Evolutionary conservation across 2,113 vertebrate genomes (phyloP), one percentile per base, ranked within the genome.

Genomic region (Takifugu flavidus): DNA sequence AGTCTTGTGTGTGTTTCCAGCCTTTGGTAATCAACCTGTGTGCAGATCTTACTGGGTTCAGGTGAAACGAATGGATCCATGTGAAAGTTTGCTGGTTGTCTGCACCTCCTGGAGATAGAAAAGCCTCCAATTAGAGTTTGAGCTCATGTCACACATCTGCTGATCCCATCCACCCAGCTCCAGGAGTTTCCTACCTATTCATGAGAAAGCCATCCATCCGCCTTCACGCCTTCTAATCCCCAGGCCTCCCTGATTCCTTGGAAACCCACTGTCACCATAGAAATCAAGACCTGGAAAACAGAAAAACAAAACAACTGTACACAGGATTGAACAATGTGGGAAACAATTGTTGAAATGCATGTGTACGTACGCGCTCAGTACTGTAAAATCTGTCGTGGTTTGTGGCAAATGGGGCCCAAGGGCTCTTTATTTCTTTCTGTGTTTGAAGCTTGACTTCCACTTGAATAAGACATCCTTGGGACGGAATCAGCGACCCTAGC

Each of bases 181-280:
- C 78, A 81, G 85, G 85, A 91, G 84, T 90, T 87, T 88, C 86
- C 83, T 90, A 89, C 88, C 88, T 91, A 87, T 90, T 89, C 86
- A 88, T 87, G 90, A 91, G 87, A 91, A 89, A 89, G 84, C 84
- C 87, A 90, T 87, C 86, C 79, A 75, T 88, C 79, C 68, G 71
- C 83, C 74, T 88, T 91, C 85, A 85, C 80, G 80, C 86, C 86
- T 89, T 79, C 78, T 86, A 89, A 89, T 91, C 89, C 89, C 87
- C 73, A 74, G 72, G 88, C 86, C 85, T 86, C 88, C 81, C 83
- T 88, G 88, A 87, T 89, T 89, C 88, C 84, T 84, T 82, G 82
- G 87, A 91, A 90, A 85, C 26, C 56, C 85, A 72, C 75, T 87
- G 88, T 92, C 89, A 78, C 90, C 90, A 91, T 91, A 91, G 89